Percentiles rank a stretch among this genome's conserved stretches.
Evolutionary conservation across 2,888 invertebrate species (phyloP).

Genomic region (Ctena decussata): DNA sequence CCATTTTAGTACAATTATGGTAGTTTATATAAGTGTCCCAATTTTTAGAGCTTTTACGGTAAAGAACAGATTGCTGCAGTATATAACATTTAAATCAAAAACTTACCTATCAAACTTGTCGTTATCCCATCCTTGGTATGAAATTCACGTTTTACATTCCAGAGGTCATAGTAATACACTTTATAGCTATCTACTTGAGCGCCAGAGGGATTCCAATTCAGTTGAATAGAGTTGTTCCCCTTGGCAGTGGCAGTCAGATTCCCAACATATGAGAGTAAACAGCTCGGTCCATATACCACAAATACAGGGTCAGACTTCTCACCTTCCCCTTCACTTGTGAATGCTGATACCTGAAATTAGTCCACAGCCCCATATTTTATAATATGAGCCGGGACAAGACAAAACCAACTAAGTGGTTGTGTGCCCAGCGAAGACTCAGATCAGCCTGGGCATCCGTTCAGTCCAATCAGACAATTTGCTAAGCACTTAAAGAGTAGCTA

Average conservation of each 20-base stretch:
- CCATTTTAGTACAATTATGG: too few relatives aligned
- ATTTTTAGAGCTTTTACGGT: too few relatives aligned
- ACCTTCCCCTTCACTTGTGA: slow-evolving; percentile 65
- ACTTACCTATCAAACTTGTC: background rate
- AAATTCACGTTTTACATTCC: background rate
- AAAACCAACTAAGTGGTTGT: too few relatives aligned
- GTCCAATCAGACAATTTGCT: too few relatives aligned
- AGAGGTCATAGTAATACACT: slow-evolving; percentile 49
- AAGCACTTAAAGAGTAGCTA: too few relatives aligned
- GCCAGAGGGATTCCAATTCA: slow-evolving; percentile 56
- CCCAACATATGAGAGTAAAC: slow-evolving; percentile 36
- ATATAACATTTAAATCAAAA: too few relatives aligned
- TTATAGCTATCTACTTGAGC: slow-evolving; percentile 42
- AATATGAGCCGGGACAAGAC: too few relatives aligned
- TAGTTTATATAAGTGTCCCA: too few relatives aligned
- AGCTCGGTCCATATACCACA: slow-evolving; percentile 33
- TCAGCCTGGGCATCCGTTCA: too few relatives aligned
- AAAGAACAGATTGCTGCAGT: too few relatives aligned
- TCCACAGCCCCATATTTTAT: too few relatives aligned
- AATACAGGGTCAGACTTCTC: background rate
- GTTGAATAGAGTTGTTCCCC: slow-evolving; percentile 33
- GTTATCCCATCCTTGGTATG: background rate
- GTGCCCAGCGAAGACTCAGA: too few relatives aligned
- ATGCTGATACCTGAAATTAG: slow-evolving; percentile 67
- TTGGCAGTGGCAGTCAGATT: slow-evolving; percentile 23